phyloP scores from a whole-genome alignment of 2,888 invertebrate genomes.

The Pammene aurita region DNA sequence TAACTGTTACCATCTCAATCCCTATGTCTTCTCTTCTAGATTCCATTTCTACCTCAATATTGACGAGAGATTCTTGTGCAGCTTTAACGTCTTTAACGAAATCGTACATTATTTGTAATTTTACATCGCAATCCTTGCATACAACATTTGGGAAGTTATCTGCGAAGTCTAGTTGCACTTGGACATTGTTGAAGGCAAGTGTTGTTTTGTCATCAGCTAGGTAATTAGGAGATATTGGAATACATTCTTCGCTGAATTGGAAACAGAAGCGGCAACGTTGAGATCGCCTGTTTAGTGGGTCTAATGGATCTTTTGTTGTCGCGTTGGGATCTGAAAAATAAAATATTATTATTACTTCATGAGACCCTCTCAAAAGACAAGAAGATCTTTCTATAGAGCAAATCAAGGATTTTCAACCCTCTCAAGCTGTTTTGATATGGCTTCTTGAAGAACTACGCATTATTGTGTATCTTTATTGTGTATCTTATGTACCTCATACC shows the following conservation, averaged over 20 bases:
- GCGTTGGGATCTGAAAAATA: background rate
- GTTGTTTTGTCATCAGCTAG: background rate
- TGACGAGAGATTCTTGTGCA: background rate
- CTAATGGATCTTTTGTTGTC: background rate
- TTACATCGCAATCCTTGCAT: constrained; percentile 1
- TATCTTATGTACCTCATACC: no score
- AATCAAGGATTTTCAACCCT: no score
- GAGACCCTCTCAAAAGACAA: no score
- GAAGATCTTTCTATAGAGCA: no score
- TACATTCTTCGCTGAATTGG: background rate
- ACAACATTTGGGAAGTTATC: background rate
- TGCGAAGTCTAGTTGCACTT: background rate
- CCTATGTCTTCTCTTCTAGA: background rate
- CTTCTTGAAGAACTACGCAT: no score
- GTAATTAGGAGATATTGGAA: background rate
- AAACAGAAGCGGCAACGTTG: constrained; percentile 4
- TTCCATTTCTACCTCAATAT: background rate
- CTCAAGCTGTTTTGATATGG: no score
- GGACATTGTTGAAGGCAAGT: background rate
- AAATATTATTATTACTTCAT: background rate
- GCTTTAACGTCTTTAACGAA: background rate
- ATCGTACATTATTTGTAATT: background rate
- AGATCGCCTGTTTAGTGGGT: background rate
- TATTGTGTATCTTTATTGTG: no score
- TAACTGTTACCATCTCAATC: background rate